Conservation (phyloP, 2,888 invertebrate species). For the Andrena fulva region DNA sequence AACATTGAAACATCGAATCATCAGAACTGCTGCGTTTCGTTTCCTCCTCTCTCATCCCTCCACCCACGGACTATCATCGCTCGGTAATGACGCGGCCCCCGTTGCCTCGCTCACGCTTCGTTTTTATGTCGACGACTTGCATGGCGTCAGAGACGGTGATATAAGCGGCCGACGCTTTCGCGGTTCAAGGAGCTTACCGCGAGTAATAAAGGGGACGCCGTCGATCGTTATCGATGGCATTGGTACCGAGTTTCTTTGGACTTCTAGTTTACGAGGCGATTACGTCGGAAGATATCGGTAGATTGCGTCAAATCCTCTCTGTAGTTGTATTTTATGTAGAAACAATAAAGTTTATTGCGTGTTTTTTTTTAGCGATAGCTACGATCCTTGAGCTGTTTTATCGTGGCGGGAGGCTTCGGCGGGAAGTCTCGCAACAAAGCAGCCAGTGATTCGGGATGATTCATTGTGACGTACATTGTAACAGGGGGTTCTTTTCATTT, state of each 20-base stretch:
- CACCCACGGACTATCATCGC: conserved; percentile 6
- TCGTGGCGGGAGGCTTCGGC: background rate
- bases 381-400: background rate
- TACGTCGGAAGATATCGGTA: background rate
- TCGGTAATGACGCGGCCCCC: background rate
- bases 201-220: background rate
- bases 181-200: background rate
- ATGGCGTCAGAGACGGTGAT: background rate
- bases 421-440: background rate
- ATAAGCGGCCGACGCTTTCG: background rate
- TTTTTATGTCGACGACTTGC: background rate
- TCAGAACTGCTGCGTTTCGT: conserved; percentile 73
- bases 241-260: background rate
- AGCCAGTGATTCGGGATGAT: background rate
- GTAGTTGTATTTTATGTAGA: background rate
- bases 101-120: background rate
- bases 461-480: background rate
- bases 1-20: conserved; percentile 74
- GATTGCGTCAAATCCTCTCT: background rate
- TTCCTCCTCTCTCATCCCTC: conserved; percentile 61
- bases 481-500: no score
- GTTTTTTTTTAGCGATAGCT: background rate
- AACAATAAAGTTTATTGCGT: conserved; percentile 5
- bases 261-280: background rate
- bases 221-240: conserved; percentile 6